Evolutionary conservation across 2,888 invertebrate genomes (phyloP).

Genomic region (Ectemnius cavifrons): DNA sequence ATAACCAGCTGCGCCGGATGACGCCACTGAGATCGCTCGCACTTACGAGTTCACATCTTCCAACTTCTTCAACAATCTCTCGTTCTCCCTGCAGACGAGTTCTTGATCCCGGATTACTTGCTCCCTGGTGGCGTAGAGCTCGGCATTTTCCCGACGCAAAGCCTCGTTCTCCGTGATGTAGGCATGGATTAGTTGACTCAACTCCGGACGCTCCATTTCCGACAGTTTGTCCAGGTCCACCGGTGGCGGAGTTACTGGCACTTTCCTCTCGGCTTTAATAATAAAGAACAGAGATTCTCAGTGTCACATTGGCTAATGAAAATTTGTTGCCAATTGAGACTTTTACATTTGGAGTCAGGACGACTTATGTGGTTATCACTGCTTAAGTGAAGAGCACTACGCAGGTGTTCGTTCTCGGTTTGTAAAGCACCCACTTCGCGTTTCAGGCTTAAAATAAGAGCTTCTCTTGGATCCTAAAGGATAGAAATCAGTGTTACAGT

Average conservation of each 20-base stretch:
- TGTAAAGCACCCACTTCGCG: slow-evolving; percentile 91
- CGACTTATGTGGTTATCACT: slow-evolving; percentile 77
- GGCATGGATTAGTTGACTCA: slow-evolving; percentile 90
- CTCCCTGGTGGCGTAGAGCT: slow-evolving; percentile 89
- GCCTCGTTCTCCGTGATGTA: slow-evolving; percentile 91
- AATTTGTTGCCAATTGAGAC: not conserved
- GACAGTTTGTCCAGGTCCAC: slow-evolving; percentile 87
- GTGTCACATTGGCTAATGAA: not conserved
- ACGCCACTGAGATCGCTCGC: not conserved
- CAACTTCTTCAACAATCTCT: slow-evolving; percentile 90
- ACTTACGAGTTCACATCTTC: slow-evolving; percentile 93
- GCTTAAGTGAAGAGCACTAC: slow-evolving; percentile 85
- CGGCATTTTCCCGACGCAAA: slow-evolving; percentile 90
- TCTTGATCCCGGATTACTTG: slow-evolving; percentile 93
- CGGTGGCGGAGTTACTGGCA: slow-evolving; percentile 80
- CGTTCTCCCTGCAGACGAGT: slow-evolving; percentile 93
- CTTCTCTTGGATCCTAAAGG: slow-evolving; percentile 92
- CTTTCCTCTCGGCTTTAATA: slow-evolving; percentile 66
- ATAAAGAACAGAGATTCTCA: not conserved
- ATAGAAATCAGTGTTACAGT: not conserved
- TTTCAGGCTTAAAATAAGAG: slow-evolving; percentile 92
- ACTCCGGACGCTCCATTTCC: slow-evolving; percentile 87
- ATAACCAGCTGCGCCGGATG: slow-evolving; percentile 20
- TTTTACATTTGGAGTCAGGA: slow-evolving; percentile 64
- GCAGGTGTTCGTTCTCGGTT: slow-evolving; percentile 92